Percentiles rank a stretch among this genome's conserved stretches.
These are phyloP conservation scores for Drosophila nikananu DNA, from an alignment of 1,140 invertebrate genomes.

Conservation along the genomic window DNA sequence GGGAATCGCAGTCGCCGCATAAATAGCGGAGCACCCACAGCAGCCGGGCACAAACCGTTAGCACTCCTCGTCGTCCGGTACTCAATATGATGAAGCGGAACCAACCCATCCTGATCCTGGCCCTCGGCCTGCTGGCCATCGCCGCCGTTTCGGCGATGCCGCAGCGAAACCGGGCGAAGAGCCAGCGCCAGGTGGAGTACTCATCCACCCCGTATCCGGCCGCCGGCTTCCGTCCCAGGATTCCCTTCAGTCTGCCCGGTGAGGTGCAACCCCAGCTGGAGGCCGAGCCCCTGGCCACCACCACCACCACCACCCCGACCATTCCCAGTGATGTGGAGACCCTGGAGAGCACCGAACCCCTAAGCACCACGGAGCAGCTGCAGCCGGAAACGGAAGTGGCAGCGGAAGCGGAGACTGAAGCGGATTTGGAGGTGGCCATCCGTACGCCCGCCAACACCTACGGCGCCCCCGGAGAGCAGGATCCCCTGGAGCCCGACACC, in stretches of 20 bases:
- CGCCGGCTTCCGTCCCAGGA: constrained; percentile 72
- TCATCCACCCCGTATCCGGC: constrained; percentile 76
- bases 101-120: constrained; percentile 47
- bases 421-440: constrained; percentile 49
- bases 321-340: constrained; percentile 43
- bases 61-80: constrained; percentile 38
- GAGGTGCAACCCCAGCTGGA: constrained; percentile 61
- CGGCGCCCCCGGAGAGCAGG: constrained; percentile 49
- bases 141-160: constrained; percentile 48
- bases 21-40: constrained; percentile 68
- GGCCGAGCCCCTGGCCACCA: constrained; percentile 37
- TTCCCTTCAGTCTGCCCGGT: constrained; percentile 71
- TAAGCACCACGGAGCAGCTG: constrained; percentile 43
- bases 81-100: constrained; percentile 35
- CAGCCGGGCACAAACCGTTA: constrained; percentile 74
- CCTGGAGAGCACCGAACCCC: constrained; percentile 43
- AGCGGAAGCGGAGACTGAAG: constrained; percentile 27
- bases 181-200: constrained; percentile 75
- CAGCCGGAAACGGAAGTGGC: constrained; percentile 32
- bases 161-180: constrained; percentile 55
- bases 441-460: constrained; percentile 72
- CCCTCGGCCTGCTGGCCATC: constrained; percentile 41
- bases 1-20: constrained; percentile 27
- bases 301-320: constrained; percentile 21
- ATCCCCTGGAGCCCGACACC: constrained; percentile 51